These are phyloP conservation scores for Pitta sordida DNA, from an alignment of 2,113 vertebrate genomes.

Conservation along the genomic window DNA sequence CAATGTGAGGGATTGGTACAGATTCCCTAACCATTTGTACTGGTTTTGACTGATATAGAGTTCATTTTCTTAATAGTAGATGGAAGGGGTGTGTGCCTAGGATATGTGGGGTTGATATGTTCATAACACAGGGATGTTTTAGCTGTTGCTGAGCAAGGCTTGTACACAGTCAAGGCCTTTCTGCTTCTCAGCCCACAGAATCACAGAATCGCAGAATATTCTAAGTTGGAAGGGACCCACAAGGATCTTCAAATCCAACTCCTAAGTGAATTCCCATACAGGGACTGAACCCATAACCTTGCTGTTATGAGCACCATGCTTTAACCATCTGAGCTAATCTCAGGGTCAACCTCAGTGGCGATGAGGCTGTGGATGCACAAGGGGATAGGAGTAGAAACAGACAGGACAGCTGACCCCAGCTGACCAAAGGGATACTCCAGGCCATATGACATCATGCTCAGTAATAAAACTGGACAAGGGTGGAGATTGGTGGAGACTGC, in stretches of 20 bases:
- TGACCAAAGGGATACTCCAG: not conserved
- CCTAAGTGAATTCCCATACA: too few relatives aligned
- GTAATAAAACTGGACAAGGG: not conserved
- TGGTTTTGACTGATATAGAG: not conserved
- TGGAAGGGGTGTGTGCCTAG: not conserved
- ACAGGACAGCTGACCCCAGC: not conserved
- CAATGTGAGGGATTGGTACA: not conserved
- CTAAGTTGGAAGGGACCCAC: too few relatives aligned
- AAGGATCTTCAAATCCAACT: too few relatives aligned
- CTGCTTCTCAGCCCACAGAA: not conserved
- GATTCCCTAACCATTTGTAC: not conserved
- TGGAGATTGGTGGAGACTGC: not conserved
- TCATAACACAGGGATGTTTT: not conserved
- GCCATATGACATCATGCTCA: not conserved
- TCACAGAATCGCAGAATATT: too few relatives aligned
- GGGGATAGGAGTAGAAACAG: not conserved
- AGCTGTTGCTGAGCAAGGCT: not conserved
- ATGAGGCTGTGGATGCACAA: not conserved
- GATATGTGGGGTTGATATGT: too few relatives aligned
- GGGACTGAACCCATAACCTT: too few relatives aligned
- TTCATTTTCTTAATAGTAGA: not conserved
- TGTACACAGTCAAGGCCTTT: not conserved
- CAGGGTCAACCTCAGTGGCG: accelerated
- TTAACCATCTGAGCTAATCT: too few relatives aligned
- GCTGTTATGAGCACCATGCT: too few relatives aligned